Percentiles rank a stretch among this genome's conserved stretches.
phyloP scores from a whole-genome alignment of 2,797 vertebrate genomes.

The Chloroceryle amazona region DNA sequence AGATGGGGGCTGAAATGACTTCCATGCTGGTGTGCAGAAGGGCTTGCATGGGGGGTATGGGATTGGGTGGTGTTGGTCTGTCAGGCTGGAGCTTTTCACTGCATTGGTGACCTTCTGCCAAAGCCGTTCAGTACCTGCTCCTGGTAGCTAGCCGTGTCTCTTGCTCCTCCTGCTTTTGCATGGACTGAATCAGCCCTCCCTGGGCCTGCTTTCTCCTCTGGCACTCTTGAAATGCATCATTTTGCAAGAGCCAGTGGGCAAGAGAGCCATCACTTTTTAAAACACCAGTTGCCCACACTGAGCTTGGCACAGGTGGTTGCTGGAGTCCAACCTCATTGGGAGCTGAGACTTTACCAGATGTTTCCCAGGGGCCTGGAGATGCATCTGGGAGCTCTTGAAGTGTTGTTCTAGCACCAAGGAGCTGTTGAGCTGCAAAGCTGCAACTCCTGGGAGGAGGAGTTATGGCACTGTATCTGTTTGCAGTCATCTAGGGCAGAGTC shows the following conservation, averaged over 20 bases:
- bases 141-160: not conserved
- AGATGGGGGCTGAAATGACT: not conserved
- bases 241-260: not conserved
- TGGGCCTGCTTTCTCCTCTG: slow-evolving; percentile 31
- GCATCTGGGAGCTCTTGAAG: fast-evolving
- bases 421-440: not conserved
- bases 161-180: not conserved
- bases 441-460: fast-evolving
- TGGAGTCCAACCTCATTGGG: not conserved
- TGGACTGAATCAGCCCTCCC: not conserved
- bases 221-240: slow-evolving; percentile 7
- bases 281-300: not conserved
- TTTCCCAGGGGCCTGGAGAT: not conserved
- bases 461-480: fast-evolving
- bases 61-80: not conserved
- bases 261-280: not conserved
- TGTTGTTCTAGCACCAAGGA: not conserved
- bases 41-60: not conserved
- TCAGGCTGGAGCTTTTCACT: slow-evolving; percentile 37
- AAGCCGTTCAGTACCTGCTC: not conserved
- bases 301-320: slow-evolving; percentile 5
- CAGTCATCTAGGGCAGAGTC: not conserved
- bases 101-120: not conserved
- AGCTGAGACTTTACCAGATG: not conserved
- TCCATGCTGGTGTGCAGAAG: not conserved